Percentiles rank a stretch among this genome's conserved stretches.
These are phyloP conservation scores for Papilio elwesi DNA, from an alignment of 2,888 invertebrate species.

Conservation along the genomic window DNA sequence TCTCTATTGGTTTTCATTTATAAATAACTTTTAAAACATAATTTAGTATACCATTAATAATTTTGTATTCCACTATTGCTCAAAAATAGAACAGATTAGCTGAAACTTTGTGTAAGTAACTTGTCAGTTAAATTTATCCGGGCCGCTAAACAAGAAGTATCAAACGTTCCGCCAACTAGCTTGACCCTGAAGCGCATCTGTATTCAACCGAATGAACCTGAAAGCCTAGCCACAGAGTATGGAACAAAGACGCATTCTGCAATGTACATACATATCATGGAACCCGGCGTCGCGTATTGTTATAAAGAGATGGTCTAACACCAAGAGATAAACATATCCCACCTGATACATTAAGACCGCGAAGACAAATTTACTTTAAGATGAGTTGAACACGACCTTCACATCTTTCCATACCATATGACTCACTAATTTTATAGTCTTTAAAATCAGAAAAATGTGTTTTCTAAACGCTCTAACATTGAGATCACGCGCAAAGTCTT, in stretches of 20 bases:
- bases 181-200: slow-evolving; percentile 36
- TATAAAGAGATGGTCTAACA: slow-evolving; percentile 30
- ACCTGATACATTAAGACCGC: slow-evolving; percentile 68
- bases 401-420: slow-evolving; percentile 49
- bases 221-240: slow-evolving; percentile 21
- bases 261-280: background rate
- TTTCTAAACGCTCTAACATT: slow-evolving; percentile 50
- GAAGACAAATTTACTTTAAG: slow-evolving; percentile 66
- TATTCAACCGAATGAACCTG: slow-evolving; percentile 23
- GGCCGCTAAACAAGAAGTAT: slow-evolving; percentile 14
- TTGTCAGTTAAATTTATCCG: slow-evolving; percentile 21
- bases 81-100: background rate
- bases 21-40: background rate
- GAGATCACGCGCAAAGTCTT: slow-evolving; percentile 48
- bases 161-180: slow-evolving; percentile 17
- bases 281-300: slow-evolving; percentile 8
- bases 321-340: slow-evolving; percentile 63
- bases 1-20: background rate
- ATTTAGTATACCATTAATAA: background rate
- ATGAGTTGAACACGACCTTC: slow-evolving; percentile 53
- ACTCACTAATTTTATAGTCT: slow-evolving; percentile 47
- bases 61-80: background rate
- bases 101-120: background rate
- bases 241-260: background rate
- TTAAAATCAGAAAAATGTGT: slow-evolving; percentile 47